Evolutionary conservation across 2,113 vertebrate species (phyloP).

Genomic region (Donacobius atricapilla): DNA sequence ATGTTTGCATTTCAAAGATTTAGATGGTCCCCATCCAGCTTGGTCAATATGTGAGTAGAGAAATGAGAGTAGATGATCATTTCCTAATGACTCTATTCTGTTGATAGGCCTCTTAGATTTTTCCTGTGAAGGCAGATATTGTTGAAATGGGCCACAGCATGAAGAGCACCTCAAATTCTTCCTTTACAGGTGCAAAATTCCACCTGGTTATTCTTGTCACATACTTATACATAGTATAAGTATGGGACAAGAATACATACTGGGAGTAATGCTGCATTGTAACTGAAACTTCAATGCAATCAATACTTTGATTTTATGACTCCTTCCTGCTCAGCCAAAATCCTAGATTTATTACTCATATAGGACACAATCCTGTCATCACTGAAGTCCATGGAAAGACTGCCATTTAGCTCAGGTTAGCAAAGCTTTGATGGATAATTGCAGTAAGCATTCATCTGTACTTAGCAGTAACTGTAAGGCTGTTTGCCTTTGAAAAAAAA

Average conservation of each 20-base stretch:
- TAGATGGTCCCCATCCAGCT: background rate
- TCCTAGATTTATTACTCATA: background rate
- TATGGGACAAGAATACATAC: background rate
- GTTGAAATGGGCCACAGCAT: background rate
- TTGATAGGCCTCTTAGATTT: background rate
- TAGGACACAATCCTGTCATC: background rate
- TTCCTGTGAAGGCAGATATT: background rate
- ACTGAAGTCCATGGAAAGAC: background rate
- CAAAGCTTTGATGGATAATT: background rate
- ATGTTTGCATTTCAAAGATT: slow-evolving; percentile 3
- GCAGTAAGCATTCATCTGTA: background rate
- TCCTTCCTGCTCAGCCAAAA: background rate
- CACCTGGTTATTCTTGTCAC: background rate
- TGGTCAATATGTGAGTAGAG: background rate
- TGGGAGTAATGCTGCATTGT: background rate
- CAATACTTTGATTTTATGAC: background rate
- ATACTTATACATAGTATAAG: background rate
- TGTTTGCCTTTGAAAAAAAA: background rate
- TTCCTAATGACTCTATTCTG: background rate
- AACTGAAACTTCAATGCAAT: background rate
- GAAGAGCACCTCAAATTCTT: background rate
- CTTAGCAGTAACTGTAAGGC: background rate
- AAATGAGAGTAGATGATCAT: background rate
- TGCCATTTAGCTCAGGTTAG: background rate
- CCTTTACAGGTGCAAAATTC: background rate